Base-by-base conservation (phyloP, 2,888 invertebrate species). In the Andrena camellia region DNA sequence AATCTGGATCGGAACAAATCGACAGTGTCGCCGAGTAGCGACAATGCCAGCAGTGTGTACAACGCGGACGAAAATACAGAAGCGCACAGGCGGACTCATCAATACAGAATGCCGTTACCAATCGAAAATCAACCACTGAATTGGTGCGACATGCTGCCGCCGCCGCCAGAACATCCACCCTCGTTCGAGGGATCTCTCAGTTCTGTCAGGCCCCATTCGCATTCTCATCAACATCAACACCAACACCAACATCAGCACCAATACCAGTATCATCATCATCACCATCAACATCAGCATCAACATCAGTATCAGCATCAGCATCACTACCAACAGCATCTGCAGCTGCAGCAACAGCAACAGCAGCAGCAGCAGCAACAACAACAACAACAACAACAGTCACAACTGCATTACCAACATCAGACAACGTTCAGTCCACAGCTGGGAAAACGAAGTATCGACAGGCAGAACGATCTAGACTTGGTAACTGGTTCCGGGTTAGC, bases 101-200 rank as follows among this genome's bases (percentile, higher is more conserved):
- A 85, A 20, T 88, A 83, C 54, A 83, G 86, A 67, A 86, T 88
- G 81, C 85, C 86, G n/a, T 13, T 79, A 5, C 63, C 82, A 2
- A 85, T 35, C 17, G 81, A 83, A 5, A 54, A 23, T 52, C 83
- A 71, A 10, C 66, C 82, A 85, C 93, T 93, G 92, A 96, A 96
- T 94, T 96, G 96, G 94, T 96, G 96, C 94, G 96, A 96, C 94
- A 96, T 96, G 95, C 92, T 96, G 88, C 96, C 96, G 81, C 87
- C 78, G 6, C 86, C 73, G 2, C 89, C 88, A 1, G 90, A 90
- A 23, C 91, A 91, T 50, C 83, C 84, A 1, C 83, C 83, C 0
- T 78, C 84, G 8, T 70, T 82, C 57, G 83, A 82, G 5, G 69
- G 69, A 3, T 74, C 82, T 0, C 70, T 83, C n/a, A 63, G 67